These are phyloP conservation scores for Hippocampus comes DNA, from an alignment of 2,113 vertebrate species.

Conservation along the genomic window DNA sequence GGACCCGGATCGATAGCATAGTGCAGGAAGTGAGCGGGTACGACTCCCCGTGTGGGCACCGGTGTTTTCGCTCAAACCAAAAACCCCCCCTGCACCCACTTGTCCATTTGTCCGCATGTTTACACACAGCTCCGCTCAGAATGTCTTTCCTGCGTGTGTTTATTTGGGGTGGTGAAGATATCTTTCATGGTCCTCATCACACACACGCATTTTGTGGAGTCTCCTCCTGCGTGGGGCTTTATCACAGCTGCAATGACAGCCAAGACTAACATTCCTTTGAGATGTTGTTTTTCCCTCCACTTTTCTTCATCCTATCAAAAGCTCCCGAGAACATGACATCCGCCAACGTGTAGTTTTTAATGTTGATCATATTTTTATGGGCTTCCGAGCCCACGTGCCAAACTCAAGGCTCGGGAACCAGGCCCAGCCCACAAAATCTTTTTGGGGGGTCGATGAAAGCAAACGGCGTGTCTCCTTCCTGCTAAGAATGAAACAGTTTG, in stretches of 20 bases:
- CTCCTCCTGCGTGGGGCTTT: background rate
- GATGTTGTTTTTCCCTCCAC: background rate
- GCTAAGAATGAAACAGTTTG: background rate
- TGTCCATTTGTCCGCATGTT: background rate
- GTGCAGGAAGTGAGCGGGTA: background rate
- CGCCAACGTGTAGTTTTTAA: background rate
- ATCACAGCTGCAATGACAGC: background rate
- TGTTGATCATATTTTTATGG: background rate
- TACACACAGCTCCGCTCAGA: background rate
- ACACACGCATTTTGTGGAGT: background rate
- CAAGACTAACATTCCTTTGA: slow-evolving; percentile 5
- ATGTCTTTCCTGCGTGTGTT: slow-evolving; percentile 1
- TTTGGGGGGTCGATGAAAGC: background rate
- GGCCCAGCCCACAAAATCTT: too few species aligned
- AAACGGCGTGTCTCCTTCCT: background rate
- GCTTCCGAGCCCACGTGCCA: background rate
- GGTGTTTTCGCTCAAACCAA: background rate
- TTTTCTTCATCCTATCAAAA: background rate
- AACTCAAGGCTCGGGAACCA: background rate
- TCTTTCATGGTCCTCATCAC: background rate
- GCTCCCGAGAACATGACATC: background rate
- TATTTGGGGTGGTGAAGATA: background rate
- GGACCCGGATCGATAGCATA: background rate
- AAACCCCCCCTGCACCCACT: background rate
- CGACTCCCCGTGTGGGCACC: background rate